Percentiles rank a stretch among this genome's conserved stretches.
These are phyloP conservation scores for Cygnus olor DNA, from an alignment of 2,797 vertebrate species.

Conservation along the genomic window DNA sequence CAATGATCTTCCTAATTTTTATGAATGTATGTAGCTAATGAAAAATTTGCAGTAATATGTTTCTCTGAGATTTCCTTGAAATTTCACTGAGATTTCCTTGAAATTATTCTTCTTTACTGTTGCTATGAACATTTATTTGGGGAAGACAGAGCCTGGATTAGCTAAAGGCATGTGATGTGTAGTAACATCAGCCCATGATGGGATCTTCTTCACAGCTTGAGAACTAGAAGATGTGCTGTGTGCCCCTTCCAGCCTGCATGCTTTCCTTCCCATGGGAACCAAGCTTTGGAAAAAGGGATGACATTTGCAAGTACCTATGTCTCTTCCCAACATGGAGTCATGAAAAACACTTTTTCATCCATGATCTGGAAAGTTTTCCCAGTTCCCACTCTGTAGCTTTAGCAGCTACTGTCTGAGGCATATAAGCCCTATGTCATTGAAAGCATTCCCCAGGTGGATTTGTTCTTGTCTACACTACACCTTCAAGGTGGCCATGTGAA, in stretches of 20 bases:
- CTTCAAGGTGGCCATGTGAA: neutral
- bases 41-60: neutral
- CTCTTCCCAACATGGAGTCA: neutral
- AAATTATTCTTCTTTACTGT: neutral
- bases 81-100: neutral
- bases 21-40: fast-evolving
- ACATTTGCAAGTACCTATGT: neutral
- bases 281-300: neutral
- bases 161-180: neutral
- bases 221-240: neutral
- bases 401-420: neutral
- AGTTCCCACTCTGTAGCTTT: neutral
- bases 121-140: neutral
- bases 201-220: neutral
- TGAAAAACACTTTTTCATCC: neutral
- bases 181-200: neutral
- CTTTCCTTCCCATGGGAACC: neutral
- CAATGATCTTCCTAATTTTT: neutral
- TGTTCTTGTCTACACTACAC: neutral
- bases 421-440: fast-evolving
- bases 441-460: neutral
- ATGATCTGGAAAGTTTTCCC: neutral
- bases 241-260: neutral
- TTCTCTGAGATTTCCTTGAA: neutral
- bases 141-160: neutral